phyloP scores from a whole-genome alignment of 1,140 invertebrate genomes.

The Drosophila cardini region DNA sequence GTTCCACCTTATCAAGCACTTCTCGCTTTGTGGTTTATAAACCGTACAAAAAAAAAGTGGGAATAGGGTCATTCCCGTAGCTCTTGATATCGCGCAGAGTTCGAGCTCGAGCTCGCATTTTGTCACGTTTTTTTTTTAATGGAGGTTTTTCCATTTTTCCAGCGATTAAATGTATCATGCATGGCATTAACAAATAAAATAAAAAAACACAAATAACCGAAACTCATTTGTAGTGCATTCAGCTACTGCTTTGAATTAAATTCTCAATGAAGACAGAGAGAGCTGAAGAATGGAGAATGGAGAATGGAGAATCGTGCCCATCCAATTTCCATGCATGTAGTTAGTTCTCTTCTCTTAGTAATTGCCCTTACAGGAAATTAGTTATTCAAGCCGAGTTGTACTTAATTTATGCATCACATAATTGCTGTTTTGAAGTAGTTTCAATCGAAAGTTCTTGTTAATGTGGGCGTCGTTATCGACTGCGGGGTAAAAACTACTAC shows the following conservation, averaged over 20 bases:
- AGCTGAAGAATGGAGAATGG: constrained; percentile 8
- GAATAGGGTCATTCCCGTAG: constrained; percentile 49
- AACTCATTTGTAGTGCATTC: constrained; percentile 70
- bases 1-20: constrained; percentile 66
- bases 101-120: constrained; percentile 58
- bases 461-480: constrained; percentile 77
- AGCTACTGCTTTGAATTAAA: constrained; percentile 57
- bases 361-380: constrained; percentile 77
- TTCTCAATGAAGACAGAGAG: constrained; percentile 5
- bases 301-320: constrained; percentile 28
- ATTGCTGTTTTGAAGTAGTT: constrained; percentile 64
- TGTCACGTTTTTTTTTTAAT: constrained; percentile 72
- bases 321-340: constrained; percentile 48
- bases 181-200: constrained; percentile 49
- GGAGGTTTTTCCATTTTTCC: constrained; percentile 60
- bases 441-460: constrained; percentile 63
- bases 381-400: constrained; percentile 70
- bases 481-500: neutral
- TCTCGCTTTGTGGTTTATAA: constrained; percentile 50
- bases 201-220: constrained; percentile 35
- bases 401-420: constrained; percentile 75
- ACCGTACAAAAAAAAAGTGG: constrained; percentile 1
- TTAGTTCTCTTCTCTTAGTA: constrained; percentile 51
- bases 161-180: constrained; percentile 79
- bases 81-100: constrained; percentile 49